A percentile compares a stretch with the other conserved stretches of the same genome.
These are phyloP conservation scores for Peromyscus leucopus DNA, from an alignment of 2,113 vertebrate genomes.

Conservation along the genomic window DNA sequence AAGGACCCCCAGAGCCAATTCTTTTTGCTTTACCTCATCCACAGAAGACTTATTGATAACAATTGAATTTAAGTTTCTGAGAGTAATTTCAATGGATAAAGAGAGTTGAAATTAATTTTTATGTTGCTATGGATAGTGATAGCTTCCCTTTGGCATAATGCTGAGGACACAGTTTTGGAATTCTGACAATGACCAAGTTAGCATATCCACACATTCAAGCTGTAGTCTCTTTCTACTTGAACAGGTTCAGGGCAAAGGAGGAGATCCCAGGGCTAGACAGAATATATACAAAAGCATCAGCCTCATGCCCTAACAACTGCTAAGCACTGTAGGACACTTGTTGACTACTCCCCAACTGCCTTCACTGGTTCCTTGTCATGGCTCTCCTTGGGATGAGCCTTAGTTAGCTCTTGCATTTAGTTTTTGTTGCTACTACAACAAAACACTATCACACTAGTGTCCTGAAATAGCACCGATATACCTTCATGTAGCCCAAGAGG, in stretches of 20 bases:
- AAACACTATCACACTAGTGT: neutral
- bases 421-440: neutral
- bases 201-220: neutral
- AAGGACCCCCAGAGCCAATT: constrained; percentile 4
- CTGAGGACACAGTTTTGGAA: neutral
- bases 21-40: neutral
- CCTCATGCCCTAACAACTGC: neutral
- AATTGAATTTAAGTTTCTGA: constrained; percentile 44
- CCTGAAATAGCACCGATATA: neutral
- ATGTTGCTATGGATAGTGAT: neutral
- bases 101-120: neutral
- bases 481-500: neutral
- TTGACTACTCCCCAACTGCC: neutral
- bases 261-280: neutral
- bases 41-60: constrained; percentile 47
- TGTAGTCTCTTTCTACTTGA: neutral
- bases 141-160: neutral
- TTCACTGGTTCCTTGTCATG: neutral
- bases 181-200: neutral
- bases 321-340: neutral
- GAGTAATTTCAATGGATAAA: constrained; percentile 61
- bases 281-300: neutral
- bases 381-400: neutral
- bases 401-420: neutral
- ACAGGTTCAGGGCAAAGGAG: neutral